Percentiles rank a stretch among this genome's conserved stretches.
Evolutionary conservation across 2,888 invertebrate species (phyloP).

Genomic region (Acholoe squamosa): DNA sequence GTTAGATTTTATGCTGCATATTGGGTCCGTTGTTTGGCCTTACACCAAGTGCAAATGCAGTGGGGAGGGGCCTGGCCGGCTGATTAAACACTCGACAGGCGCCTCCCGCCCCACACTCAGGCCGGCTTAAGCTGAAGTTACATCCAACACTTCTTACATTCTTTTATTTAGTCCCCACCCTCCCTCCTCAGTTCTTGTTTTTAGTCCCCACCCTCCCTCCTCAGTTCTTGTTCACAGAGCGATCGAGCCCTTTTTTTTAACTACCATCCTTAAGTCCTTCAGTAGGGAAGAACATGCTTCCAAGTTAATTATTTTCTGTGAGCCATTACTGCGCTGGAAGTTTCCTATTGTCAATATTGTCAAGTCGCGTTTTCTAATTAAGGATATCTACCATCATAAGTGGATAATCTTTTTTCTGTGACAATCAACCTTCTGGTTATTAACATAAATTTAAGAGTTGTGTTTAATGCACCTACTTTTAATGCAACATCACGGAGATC

Average conservation of each 20-base stretch:
- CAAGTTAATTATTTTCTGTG: too few relatives aligned
- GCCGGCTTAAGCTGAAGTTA: slow-evolving; percentile 3
- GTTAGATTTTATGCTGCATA: too few relatives aligned
- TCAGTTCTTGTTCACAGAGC: neutral
- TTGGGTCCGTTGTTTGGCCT: neutral
- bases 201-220: neutral
- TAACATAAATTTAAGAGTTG: too few relatives aligned
- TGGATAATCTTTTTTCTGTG: too few relatives aligned
- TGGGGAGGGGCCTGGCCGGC: neutral
- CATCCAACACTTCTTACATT: neutral
- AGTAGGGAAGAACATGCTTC: too few relatives aligned
- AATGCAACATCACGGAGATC: too few relatives aligned
- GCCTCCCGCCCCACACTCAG: neutral
- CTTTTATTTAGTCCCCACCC: neutral
- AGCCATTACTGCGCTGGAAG: too few relatives aligned
- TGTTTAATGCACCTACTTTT: too few relatives aligned
- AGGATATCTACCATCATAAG: too few relatives aligned
- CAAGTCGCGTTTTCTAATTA: too few relatives aligned
- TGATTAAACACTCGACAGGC: neutral
- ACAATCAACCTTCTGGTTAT: too few relatives aligned
- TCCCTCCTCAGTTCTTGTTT: neutral
- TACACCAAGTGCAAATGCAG: neutral
- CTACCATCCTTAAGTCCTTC: neutral
- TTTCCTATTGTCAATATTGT: too few relatives aligned
- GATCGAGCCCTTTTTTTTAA: neutral